Evolutionary conservation across 2,797 vertebrate genomes (phyloP), one percentile per base, ranked within the genome.

Genomic region (Danio jaintianensis): DNA sequence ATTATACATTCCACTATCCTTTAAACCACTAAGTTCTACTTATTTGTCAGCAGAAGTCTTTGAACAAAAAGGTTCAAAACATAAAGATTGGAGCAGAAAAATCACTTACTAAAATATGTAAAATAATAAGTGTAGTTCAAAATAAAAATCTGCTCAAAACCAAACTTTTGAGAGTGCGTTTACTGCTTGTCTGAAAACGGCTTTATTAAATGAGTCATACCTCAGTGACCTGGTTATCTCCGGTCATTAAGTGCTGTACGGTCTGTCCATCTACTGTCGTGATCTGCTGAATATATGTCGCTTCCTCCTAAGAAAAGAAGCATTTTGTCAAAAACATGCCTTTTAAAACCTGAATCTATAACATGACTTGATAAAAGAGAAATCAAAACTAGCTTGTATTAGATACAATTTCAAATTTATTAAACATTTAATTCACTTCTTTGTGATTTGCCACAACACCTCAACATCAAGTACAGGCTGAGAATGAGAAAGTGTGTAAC

Each of bases 241-340:
- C 94, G 0, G 96, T 95, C 90, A 99, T 96, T 78, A 99, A 92
- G 81, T 99, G 98, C 91, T 98, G 98, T 36, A 99, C 96, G 0
- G 95, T 98, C 90, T 98, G 96, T 11, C 97, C 97, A 0, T 99
- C 97, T 0, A 97, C 95, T 0, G 97, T 98, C 0, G 97, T 98
- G 85, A 99, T 98, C 89, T 99, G 98, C 86, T 99, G 97, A 89
- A 99, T 98, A 78, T 98, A 99, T 0, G 97, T 83, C 4, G 96
- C 95, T 79, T 99, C 97, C 89, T 98, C 97, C 97, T 99, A 91
- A 83, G 66, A 4, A 79, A 47, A 9, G 2, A 78, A 38, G 10
- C 7, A 84, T 63, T 66, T 45, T 4, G 43, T 69, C 2, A 40
- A 43, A 62, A 62, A 61, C 10, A 20, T 36, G 45, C 18, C 15